A percentile compares a stretch with the other conserved stretches of the same genome.
Conservation (phyloP, 2,113 vertebrate species). For the Promerops cafer region DNA sequence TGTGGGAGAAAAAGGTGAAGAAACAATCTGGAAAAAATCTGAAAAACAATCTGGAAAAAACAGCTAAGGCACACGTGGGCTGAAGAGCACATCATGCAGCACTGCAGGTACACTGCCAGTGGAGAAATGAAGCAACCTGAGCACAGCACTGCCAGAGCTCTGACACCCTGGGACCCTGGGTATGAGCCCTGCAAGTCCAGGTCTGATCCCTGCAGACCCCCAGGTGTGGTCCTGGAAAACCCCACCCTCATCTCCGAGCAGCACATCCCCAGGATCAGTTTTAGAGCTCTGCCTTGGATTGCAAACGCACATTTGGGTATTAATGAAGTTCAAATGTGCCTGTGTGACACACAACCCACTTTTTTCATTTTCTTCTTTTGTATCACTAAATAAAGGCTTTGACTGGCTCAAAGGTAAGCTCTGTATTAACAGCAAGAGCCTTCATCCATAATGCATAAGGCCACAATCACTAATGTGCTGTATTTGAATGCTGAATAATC, state of each 20-base stretch:
- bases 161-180: not conserved
- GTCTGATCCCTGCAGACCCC: not conserved
- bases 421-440: not conserved
- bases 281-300: not conserved
- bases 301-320: not conserved
- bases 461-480: not conserved
- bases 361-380: not conserved
- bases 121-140: not conserved
- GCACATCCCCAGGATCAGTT: not conserved
- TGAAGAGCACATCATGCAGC: not conserved
- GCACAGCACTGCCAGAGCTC: not conserved
- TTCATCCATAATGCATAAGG: not conserved
- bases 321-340: accelerated
- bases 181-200: no score
- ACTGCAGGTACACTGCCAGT: accelerated
- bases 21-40: not conserved
- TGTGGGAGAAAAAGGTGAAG: not conserved
- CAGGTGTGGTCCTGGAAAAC: accelerated
- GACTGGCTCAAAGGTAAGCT: not conserved
- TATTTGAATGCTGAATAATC: not conserved
- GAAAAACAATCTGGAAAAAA: not conserved
- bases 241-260: not conserved
- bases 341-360: not conserved
- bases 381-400: not conserved
- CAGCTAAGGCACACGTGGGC: accelerated